Conservation (phyloP, 2,113 vertebrate genomes). For the Chaetodon auriga region DNA sequence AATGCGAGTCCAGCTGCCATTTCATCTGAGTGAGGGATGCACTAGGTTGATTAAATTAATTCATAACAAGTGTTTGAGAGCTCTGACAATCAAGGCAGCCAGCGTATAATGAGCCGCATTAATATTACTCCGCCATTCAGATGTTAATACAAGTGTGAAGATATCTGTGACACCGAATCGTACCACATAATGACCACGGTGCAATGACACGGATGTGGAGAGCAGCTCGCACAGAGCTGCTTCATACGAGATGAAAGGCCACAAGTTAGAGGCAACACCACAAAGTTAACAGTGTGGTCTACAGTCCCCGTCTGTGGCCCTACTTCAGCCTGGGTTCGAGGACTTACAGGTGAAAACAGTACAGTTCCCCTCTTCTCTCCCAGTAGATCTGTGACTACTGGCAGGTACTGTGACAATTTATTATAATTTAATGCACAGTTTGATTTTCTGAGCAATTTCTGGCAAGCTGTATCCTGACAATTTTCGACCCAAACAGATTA, state of each 20-base stretch:
- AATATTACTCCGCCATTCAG: constrained; percentile 10
- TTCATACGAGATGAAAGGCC: constrained; percentile 41
- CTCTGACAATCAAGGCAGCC: neutral
- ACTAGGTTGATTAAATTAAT: constrained; percentile 15
- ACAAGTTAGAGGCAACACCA: constrained; percentile 28
- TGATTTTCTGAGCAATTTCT: neutral
- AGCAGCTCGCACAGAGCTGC: neutral
- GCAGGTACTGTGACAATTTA: neutral
- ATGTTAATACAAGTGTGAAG: constrained; percentile 32
- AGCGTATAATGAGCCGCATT: constrained; percentile 26
- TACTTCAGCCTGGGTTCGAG: constrained; percentile 1
- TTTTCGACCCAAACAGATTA: neutral
- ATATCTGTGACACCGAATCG: constrained; percentile 11
- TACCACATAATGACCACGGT: neutral
- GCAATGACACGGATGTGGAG: constrained; percentile 16
- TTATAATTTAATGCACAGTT: neutral
- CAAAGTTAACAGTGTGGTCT: constrained; percentile 5
- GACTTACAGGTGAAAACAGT: neutral
- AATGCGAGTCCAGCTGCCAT: constrained; percentile 17
- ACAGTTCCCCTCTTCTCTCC: neutral
- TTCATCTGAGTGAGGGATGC: constrained; percentile 23
- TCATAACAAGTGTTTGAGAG: constrained; percentile 29
- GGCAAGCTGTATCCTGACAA: neutral
- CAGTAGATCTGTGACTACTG: neutral
- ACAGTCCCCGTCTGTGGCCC: neutral